phyloP scores from a whole-genome alignment of 53 echinoderm and acorn worm genomes.

The Crossaster papposus region DNA sequence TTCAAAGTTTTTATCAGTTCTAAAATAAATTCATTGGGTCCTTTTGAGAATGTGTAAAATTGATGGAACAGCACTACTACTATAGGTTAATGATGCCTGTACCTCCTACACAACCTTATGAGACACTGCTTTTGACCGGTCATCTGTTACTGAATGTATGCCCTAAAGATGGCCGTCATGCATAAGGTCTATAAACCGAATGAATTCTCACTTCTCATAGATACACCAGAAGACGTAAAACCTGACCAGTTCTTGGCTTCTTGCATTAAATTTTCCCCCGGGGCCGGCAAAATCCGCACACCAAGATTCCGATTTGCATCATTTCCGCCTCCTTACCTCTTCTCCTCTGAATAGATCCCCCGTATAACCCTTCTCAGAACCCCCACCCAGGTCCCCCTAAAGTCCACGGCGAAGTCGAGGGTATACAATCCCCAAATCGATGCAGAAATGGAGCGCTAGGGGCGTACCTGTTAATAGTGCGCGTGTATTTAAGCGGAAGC shows the following conservation, averaged over 20 bases:
- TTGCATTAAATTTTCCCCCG: slow-evolving; percentile 14
- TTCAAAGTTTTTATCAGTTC: too few relatives aligned
- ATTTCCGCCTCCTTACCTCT: slow-evolving; percentile 40
- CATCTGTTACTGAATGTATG: too few relatives aligned
- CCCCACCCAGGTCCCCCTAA: background rate
- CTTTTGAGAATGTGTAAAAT: too few relatives aligned
- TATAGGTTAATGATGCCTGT: too few relatives aligned
- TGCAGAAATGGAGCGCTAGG: slow-evolving; percentile 14
- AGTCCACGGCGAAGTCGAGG: background rate
- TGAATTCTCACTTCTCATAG: background rate
- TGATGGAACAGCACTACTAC: too few relatives aligned
- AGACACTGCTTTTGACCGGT: too few relatives aligned
- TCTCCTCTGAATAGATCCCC: slow-evolving; percentile 9
- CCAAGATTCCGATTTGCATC: slow-evolving; percentile 11
- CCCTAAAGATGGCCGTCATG: too few relatives aligned
- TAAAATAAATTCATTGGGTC: too few relatives aligned
- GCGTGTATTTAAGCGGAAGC: slow-evolving; percentile 1
- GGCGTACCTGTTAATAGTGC: background rate
- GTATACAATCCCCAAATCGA: slow-evolving; percentile 11
- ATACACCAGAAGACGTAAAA: background rate
- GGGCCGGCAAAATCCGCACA: slow-evolving; percentile 4
- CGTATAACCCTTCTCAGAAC: background rate
- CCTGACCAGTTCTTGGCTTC: background rate
- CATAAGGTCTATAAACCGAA: too few relatives aligned
- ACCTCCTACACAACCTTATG: too few relatives aligned